A percentile compares a stretch with the other conserved stretches of the same genome.
phyloP scores from a whole-genome alignment of 1,140 invertebrate genomes.

The Lucilia cuprina region DNA sequence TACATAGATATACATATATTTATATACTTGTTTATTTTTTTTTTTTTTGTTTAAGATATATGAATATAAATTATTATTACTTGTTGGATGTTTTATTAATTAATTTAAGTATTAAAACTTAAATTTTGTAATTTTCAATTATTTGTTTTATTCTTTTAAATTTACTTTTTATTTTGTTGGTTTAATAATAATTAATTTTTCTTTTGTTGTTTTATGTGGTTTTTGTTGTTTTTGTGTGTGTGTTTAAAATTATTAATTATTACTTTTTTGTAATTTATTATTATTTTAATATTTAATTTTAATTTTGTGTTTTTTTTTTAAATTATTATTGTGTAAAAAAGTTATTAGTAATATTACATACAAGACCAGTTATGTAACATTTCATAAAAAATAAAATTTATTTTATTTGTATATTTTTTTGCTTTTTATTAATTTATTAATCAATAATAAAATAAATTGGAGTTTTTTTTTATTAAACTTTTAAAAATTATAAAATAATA shows the following conservation, averaged over 20 bases:
- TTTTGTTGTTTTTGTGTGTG: no score
- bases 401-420: background rate
- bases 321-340: background rate
- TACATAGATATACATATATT: slow-evolving; percentile 7
- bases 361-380: background rate
- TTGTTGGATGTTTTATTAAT: background rate
- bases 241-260: background rate
- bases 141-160: background rate
- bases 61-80: slow-evolving; percentile 4
- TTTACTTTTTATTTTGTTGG: background rate
- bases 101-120: background rate
- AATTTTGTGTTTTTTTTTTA: background rate
- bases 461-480: background rate
- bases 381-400: background rate
- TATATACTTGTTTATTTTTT: background rate
- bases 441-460: background rate
- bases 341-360: background rate
- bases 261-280: background rate
- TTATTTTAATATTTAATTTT: background rate
- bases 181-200: no score
- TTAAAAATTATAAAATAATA: background rate
- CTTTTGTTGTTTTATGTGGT: no score
- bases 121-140: background rate
- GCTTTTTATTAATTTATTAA: background rate
- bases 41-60: background rate